Evolutionary conservation across 2,113 vertebrate species (phyloP).

Genomic region (Ailuropoda melanoleuca): DNA sequence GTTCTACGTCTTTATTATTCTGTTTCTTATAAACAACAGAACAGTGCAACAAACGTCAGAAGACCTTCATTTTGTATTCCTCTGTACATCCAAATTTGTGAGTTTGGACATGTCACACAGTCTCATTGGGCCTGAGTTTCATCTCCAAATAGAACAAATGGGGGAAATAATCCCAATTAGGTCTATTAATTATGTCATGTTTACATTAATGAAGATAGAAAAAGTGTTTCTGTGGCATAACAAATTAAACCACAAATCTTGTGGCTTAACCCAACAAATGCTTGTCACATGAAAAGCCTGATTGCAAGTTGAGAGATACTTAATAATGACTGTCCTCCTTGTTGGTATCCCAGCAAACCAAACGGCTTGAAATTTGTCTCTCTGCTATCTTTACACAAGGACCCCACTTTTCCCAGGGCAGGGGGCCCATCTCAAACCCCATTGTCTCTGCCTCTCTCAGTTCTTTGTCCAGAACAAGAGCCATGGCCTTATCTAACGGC

Average conservation of each 20-base stretch:
- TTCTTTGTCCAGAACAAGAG: background rate
- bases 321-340: background rate
- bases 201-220: background rate
- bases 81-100: background rate
- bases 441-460: background rate
- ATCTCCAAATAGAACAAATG: background rate
- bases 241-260: background rate
- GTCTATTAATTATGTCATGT: background rate
- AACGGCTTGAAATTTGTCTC: background rate
- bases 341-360: background rate
- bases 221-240: background rate
- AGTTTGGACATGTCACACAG: background rate
- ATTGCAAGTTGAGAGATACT: background rate
- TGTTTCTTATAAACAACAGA: background rate
- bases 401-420: background rate
- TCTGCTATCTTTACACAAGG: background rate
- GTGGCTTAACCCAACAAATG: background rate
- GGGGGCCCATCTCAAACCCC: background rate
- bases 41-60: background rate
- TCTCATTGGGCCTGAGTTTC: background rate
- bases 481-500: background rate
- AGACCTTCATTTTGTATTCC: background rate
- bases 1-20: background rate
- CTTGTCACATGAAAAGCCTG: background rate
- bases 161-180: background rate